A percentile compares a stretch with the other conserved stretches of the same genome.
These are phyloP conservation scores for Apamea monoglypha DNA, from an alignment of 2,888 invertebrate genomes.

Conservation along the genomic window DNA sequence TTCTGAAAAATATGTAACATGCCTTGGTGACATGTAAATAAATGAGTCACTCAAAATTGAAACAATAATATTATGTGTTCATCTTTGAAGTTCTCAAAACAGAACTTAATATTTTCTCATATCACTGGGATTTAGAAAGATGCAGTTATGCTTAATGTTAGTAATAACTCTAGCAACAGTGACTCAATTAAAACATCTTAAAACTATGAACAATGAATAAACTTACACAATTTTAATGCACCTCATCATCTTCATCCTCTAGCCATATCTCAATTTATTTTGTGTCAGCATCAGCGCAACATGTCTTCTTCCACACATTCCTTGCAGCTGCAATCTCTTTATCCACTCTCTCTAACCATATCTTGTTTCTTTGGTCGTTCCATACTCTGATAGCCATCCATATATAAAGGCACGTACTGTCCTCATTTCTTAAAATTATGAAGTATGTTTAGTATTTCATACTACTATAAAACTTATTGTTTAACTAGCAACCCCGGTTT, in stretches of 20 bases:
- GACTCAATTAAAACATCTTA: neutral
- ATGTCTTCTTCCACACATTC: neutral
- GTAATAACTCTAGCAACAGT: neutral
- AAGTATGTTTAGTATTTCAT: neutral
- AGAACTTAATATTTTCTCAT: neutral
- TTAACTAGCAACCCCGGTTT: neutral
- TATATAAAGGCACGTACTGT: neutral
- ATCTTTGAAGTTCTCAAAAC: neutral
- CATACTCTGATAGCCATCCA: neutral
- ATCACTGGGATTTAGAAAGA: neutral
- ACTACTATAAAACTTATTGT: neutral
- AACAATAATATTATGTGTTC: neutral
- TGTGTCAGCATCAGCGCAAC: neutral
- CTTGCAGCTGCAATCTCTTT: neutral
- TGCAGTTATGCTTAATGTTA: neutral
- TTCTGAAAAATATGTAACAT: no score
- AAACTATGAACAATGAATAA: neutral
- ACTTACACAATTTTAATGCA: no score
- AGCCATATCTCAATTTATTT: neutral
- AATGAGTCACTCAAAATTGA: neutral
- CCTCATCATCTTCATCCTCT: no score
- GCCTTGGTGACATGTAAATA: neutral
- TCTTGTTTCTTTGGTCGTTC: neutral
- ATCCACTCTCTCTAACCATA: neutral
- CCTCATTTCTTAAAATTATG: neutral